Base-by-base conservation (phyloP, 2,113 vertebrate genomes). In the Oncorhynchus kisutch region DNA sequence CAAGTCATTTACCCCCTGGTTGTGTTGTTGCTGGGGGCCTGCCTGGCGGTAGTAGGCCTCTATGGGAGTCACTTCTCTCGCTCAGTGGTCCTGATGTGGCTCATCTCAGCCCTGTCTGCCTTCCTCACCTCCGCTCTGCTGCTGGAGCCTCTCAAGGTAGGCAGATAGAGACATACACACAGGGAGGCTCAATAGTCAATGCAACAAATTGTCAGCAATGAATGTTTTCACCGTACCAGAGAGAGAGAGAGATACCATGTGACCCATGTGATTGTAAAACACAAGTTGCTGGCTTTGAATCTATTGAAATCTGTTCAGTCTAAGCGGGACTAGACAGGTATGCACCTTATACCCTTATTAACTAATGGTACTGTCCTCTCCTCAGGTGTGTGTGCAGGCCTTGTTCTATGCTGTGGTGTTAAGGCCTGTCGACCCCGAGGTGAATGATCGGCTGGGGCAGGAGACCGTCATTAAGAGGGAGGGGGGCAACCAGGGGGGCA, bases 91-190 rank as follows among this genome's bases (percentile, higher is more conserved):
- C 89, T 95, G 54, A 89, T 93, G 91, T 95, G 93, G 94, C 88
- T 95, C 18, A 67, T 87, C 9, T 93, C 93, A 0, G 70, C 82
- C 7, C 39, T 90, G 27, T 92, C 89, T 13, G 91, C 94, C 14
- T 88, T 94, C 77, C 79, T 95, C 29, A 88, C 92, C 34, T 94
- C 94, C 1, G 86, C 85, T 71, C 60, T 94, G 70, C 74, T 95
- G 27, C 82, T 95, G 84, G 94, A 95, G 71, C 94, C 93, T 69
- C 73, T 94, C 29, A 92, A 91, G 83, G 94, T 94, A 51, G 88
- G 74, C 67, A 65, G 14, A 73, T 59, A 16, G 16, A 73, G 48
- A 49, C 67, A 48, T n/a, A 67, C 27, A 29, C 65, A 29, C 5
- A 1, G 16, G 5, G 16, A 18, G 66, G 29, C 29, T 13, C 49